A percentile compares a stretch with the other conserved stretches of the same genome.
Evolutionary conservation across 2,113 vertebrate species (phyloP).

Genomic region (Corythaeola cristata): DNA sequence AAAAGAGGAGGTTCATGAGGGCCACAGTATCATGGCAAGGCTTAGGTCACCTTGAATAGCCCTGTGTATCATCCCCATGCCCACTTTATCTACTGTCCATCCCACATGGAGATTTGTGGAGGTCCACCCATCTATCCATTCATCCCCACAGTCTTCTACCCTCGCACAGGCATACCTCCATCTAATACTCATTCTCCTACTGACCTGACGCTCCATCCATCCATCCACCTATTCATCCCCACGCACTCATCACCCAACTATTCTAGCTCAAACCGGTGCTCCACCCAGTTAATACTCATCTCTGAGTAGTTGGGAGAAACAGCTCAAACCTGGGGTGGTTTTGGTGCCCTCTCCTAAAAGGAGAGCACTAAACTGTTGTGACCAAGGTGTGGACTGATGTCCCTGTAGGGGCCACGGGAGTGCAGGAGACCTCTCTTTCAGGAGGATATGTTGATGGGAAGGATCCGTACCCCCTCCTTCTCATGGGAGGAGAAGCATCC

Average conservation of each 20-base stretch:
- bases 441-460: not conserved
- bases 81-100: not conserved
- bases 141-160: not conserved
- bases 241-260: not conserved
- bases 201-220: not conserved
- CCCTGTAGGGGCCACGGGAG: not conserved
- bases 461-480: not conserved
- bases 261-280: not conserved
- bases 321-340: not conserved
- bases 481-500: not conserved
- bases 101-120: not conserved
- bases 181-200: too few species aligned
- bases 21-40: not conserved
- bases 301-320: not conserved
- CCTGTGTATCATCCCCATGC: not conserved
- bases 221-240: too few species aligned
- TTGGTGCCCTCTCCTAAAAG: not conserved
- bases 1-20: not conserved
- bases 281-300: not conserved
- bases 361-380: not conserved
- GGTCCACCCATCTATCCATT: not conserved
- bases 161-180: not conserved
- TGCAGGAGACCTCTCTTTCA: not conserved
- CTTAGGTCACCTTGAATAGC: not conserved
- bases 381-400: too few species aligned